These are phyloP conservation scores for Mercenaria mercenaria DNA, from an alignment of 1,140 invertebrate species.

Conservation along the genomic window DNA sequence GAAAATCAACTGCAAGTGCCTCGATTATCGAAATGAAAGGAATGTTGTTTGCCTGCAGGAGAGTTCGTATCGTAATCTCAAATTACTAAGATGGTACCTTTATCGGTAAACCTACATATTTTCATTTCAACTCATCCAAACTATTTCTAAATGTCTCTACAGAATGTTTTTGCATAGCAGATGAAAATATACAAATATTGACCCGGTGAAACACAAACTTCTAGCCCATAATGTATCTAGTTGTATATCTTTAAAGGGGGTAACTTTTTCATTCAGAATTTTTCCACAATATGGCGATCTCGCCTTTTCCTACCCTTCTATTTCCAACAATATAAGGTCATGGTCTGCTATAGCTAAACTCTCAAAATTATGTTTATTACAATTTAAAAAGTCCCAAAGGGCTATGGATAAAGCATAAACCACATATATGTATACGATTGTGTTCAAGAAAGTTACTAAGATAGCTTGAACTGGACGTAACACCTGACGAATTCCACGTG, in stretches of 20 bases:
- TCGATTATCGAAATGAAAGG: not conserved
- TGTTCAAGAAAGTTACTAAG: not conserved
- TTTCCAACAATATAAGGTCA: not conserved
- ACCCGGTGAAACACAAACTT: not conserved
- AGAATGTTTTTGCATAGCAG: conserved; percentile 1
- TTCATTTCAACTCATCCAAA: not conserved
- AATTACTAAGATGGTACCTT: not conserved
- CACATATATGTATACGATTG: not conserved
- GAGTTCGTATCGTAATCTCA: conserved; percentile 18
- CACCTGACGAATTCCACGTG: not conserved
- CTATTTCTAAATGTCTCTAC: not conserved
- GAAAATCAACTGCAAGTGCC: not conserved
- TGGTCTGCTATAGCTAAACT: not conserved
- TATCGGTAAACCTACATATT: not conserved
- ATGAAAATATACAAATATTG: conserved; percentile 3
- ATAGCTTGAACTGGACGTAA: not conserved
- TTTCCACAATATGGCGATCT: not conserved
- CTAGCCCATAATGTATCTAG: not conserved
- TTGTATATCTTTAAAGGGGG: not conserved
- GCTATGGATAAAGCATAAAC: not conserved
- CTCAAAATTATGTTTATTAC: not conserved
- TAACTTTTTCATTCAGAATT: not conserved
- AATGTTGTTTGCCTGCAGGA: not conserved
- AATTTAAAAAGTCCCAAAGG: not conserved
- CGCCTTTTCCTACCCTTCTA: not conserved